Percentiles rank a stretch among this genome's conserved stretches.
Evolutionary conservation across 2,797 vertebrate species (phyloP).

Genomic region (Malacoraja senta): DNA sequence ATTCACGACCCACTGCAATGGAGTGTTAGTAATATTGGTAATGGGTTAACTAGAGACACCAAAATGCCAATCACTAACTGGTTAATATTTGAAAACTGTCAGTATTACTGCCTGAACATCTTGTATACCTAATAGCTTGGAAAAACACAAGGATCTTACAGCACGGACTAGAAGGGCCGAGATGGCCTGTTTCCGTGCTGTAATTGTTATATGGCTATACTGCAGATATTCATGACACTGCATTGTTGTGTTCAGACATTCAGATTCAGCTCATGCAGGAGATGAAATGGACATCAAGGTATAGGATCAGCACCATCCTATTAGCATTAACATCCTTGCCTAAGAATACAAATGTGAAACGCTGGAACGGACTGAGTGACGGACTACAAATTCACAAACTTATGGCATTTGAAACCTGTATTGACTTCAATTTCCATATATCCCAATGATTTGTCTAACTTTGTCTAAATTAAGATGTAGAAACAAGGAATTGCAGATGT

Average conservation of each 20-base stretch:
- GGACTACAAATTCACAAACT: neutral
- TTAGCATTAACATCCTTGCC: neutral
- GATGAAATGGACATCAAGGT: neutral
- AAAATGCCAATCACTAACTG: neutral
- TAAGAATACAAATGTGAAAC: neutral
- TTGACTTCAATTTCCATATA: neutral
- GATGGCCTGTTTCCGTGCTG: too few relatives aligned
- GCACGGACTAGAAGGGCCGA: too few relatives aligned
- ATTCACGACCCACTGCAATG: conserved; percentile 64
- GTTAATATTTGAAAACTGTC: neutral
- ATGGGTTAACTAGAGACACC: neutral
- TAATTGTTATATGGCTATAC: too few relatives aligned
- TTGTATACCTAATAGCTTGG: neutral
- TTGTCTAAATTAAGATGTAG: too few relatives aligned
- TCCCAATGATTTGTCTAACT: neutral
- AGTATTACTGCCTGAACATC: neutral
- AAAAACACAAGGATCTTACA: too few relatives aligned
- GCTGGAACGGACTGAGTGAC: neutral
- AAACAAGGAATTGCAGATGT: too few relatives aligned
- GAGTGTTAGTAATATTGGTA: neutral
- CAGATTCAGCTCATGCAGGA: neutral
- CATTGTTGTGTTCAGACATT: neutral
- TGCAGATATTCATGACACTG: neutral
- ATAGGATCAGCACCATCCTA: neutral
- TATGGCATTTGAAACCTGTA: too few relatives aligned